These are phyloP conservation scores for Platyrinchus mystaceus DNA, from an alignment of 2,797 vertebrate species.

Conservation along the genomic window DNA sequence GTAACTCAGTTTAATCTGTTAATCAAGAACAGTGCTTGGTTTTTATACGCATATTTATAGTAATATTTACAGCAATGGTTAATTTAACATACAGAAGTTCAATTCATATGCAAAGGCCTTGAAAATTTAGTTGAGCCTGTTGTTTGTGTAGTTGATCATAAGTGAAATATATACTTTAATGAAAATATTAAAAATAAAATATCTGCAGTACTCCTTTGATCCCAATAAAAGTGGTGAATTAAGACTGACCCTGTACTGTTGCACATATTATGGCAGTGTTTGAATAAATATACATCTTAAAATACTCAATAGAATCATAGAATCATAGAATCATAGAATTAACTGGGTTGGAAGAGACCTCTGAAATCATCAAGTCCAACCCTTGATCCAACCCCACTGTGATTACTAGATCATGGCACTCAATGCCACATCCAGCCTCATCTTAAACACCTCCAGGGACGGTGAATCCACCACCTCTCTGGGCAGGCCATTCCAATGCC, in stretches of 20 bases:
- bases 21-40: conserved; percentile 57
- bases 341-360: too few species aligned
- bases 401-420: too few species aligned
- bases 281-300: background rate
- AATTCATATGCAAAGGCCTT: background rate
- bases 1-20: conserved; percentile 45
- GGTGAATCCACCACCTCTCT: too few species aligned
- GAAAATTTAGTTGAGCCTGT: background rate
- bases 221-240: background rate
- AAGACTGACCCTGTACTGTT: background rate
- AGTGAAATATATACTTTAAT: background rate
- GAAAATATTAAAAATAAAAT: background rate
- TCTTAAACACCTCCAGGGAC: too few species aligned
- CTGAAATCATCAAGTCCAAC: too few species aligned
- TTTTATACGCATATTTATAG: conserved; percentile 43
- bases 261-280: background rate
- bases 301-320: background rate
- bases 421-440: too few species aligned
- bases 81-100: conserved; percentile 38
- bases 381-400: background rate
- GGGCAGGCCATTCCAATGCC: too few species aligned
- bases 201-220: background rate
- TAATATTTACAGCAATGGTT: conserved; percentile 17
- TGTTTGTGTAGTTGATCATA: background rate
- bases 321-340: too few species aligned